phyloP scores from a whole-genome alignment of 2,888 invertebrate genomes.

The Sarcophaga subvicina region DNA sequence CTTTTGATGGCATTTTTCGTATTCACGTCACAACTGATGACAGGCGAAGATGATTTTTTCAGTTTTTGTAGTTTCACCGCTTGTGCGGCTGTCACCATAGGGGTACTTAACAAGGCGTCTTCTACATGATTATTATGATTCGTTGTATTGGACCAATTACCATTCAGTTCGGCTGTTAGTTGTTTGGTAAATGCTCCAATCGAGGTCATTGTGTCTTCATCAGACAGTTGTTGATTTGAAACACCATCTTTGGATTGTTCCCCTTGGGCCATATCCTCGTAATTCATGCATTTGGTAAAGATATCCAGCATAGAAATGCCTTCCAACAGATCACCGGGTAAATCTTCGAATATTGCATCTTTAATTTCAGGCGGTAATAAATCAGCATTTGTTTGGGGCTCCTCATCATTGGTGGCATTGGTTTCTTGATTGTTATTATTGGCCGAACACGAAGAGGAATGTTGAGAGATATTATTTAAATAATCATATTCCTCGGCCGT shows the following conservation, averaged over 20 bases:
- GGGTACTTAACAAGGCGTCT: slow-evolving; percentile 79
- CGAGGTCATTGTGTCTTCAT: slow-evolving; percentile 77
- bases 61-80: slow-evolving; percentile 81
- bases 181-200: slow-evolving; percentile 75
- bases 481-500: slow-evolving; percentile 71
- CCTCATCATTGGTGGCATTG: slow-evolving; percentile 83
- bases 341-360: slow-evolving; percentile 92
- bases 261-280: slow-evolving; percentile 84
- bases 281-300: slow-evolving; percentile 87
- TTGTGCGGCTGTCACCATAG: slow-evolving; percentile 84
- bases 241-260: slow-evolving; percentile 82
- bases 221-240: slow-evolving; percentile 71
- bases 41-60: slow-evolving; percentile 70
- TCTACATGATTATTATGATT: slow-evolving; percentile 74
- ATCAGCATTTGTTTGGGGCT: slow-evolving; percentile 91
- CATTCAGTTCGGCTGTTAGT: slow-evolving; percentile 72
- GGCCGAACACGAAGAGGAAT: slow-evolving; percentile 71
- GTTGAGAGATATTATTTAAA: slow-evolving; percentile 68
- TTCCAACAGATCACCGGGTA: slow-evolving; percentile 91
- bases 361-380: slow-evolving; percentile 92
- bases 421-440: slow-evolving; percentile 79
- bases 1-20: slow-evolving; percentile 84
- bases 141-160: slow-evolving; percentile 74
- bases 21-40: slow-evolving; percentile 74
- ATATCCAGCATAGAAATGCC: slow-evolving; percentile 94